Evolutionary conservation across 35 echinoderm and acorn worm species (phyloP).

Genomic region (Ptychodera flava): DNA sequence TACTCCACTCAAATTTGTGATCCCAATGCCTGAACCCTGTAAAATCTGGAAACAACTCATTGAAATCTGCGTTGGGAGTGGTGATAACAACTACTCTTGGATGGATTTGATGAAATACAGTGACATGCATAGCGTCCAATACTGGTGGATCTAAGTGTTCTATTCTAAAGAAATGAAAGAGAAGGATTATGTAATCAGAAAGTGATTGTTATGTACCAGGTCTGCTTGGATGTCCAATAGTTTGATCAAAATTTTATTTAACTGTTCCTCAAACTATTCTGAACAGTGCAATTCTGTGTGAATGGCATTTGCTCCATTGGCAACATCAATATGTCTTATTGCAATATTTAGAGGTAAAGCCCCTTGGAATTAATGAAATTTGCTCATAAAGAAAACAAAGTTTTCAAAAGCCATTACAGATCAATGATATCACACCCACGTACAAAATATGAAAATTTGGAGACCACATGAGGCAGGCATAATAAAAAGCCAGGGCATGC

Average conservation of each 20-base stretch:
- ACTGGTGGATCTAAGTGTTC: conserved; percentile 71
- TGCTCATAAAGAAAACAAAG: too few relatives aligned
- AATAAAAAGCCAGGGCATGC: too few relatives aligned
- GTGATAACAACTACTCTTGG: conserved; percentile 69
- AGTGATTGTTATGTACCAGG: neutral
- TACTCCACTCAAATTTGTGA: conserved; percentile 99
- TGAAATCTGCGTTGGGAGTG: conserved; percentile 94
- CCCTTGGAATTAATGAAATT: too few relatives aligned
- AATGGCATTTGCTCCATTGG: too few relatives aligned
- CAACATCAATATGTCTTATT: too few relatives aligned
- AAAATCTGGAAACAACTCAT: conserved; percentile 62
- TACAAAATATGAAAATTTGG: too few relatives aligned
- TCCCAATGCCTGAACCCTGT: conserved; percentile 73
- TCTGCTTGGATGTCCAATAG: neutral
- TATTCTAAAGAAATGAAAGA: conserved; percentile 45
- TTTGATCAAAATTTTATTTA: neutral
- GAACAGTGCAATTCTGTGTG: too few relatives aligned
- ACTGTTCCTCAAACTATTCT: neutral
- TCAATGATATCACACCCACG: too few relatives aligned
- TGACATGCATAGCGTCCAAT: conserved; percentile 39
- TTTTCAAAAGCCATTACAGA: too few relatives aligned
- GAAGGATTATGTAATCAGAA: neutral
- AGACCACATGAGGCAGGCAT: too few relatives aligned
- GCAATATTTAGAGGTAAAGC: too few relatives aligned
- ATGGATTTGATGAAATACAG: conserved; percentile 66